Conservation (phyloP, 2,797 vertebrate genomes). For the Anguilla pacifica region DNA sequence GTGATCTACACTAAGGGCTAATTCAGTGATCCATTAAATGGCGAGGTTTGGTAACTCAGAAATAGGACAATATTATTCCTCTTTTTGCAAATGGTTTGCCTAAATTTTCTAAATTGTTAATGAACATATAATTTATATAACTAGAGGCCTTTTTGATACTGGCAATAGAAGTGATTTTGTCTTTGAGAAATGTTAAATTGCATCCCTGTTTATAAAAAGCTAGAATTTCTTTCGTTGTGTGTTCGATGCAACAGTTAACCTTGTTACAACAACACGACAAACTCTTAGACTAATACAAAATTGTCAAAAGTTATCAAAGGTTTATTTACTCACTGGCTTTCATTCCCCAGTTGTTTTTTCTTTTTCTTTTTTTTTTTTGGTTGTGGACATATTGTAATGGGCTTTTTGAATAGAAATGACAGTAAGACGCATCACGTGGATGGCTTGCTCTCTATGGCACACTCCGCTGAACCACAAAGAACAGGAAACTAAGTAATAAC, state of each 20-base stretch:
- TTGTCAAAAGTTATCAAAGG: conserved; percentile 20
- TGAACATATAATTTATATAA: conserved; percentile 17
- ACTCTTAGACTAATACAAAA: conserved; percentile 16
- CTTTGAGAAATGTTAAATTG: conserved; percentile 20
- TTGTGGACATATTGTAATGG: conserved; percentile 4
- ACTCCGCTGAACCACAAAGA: conserved; percentile 17
- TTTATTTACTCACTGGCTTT: conserved; percentile 14
- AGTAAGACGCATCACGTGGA: conserved; percentile 11
- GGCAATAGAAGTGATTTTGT: neutral
- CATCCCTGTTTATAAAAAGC: conserved; percentile 27
- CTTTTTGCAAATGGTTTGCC: neutral
- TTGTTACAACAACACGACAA: neutral
- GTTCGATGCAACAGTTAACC: neutral
- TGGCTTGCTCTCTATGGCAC: conserved; percentile 16
- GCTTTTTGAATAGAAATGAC: neutral
- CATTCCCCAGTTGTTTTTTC: conserved; percentile 16
- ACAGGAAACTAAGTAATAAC: conserved; percentile 15
- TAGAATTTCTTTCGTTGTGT: neutral
- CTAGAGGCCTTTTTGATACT: conserved; percentile 14
- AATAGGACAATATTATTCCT: conserved; percentile 7
- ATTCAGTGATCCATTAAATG: conserved; percentile 24
- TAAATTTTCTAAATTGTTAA: conserved; percentile 22
- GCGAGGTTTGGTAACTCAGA: neutral
- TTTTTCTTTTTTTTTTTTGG: neutral
- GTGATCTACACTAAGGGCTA: neutral